Evolutionary conservation across 2,113 vertebrate species (phyloP), one percentile per base, ranked within the genome.

Genomic region (Albula goreensis): DNA sequence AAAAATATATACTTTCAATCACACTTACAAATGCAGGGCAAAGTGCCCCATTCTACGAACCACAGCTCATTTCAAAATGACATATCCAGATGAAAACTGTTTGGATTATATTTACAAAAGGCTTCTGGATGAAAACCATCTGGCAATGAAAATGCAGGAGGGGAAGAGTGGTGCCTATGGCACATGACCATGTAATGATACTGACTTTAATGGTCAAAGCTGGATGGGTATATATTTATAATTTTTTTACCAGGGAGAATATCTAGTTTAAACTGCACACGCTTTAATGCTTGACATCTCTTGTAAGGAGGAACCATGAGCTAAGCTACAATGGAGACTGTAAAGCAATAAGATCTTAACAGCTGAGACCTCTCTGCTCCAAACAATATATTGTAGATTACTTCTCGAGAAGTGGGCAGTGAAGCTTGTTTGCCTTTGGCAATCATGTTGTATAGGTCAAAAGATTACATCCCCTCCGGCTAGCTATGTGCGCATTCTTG

Each of bases 151-250:
- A 13, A 49, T 15, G 57, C 53, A 56, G 53, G 6, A 41, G 17
- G n/a, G 25, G 50, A 41, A 41, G 31, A 41, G 31, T 41, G 31
- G 31, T 41, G 31, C 31, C 25, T 77, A 74, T 78, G 25, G 74
- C n/a, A 57, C 83, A 79, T 48, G 41, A 17, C 83, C 77, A 85
- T 41, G 25, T 85, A 85, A 85, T 56, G 56, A 79, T 56, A 85
- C 83, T 10, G 78, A 85, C 56, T n/a, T 7, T 9, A 56, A 56
- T 56, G 53, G 53, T 12, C 6, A 56, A 56, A 56, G 12, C 6
- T 56, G 53, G 53, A 56, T 56, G 7, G 6, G 13, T 15, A 49
- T 49, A 80, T 80, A 11, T 49, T 56, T 80, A 41, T 41, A 41
- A 41, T 41, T 41, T 41, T 80, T 31, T 70, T 12, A 19, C 66